These are phyloP conservation scores for Trematomus bernacchii DNA, from an alignment of 2,797 vertebrate genomes.

Conservation along the genomic window DNA sequence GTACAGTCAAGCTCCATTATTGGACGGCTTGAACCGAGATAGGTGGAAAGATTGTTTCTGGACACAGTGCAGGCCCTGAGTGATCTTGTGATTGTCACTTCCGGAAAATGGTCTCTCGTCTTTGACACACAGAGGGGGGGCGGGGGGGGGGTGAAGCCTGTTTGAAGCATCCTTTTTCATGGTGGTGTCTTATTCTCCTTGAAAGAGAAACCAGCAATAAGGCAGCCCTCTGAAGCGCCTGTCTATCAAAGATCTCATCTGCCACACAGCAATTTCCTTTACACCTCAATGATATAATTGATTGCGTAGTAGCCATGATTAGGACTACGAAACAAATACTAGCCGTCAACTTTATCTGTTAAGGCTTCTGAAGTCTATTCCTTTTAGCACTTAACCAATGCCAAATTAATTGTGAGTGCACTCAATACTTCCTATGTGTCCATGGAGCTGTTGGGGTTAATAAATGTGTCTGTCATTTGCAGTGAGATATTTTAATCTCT, in stretches of 20 bases:
- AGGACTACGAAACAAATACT: constrained; percentile 2
- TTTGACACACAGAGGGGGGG: constrained; percentile 28
- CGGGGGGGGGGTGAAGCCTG: neutral
- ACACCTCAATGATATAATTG: constrained; percentile 1
- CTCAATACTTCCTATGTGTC: constrained; percentile 29
- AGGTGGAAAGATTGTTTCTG: constrained; percentile 38
- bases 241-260: constrained; percentile 42
- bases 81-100: constrained; percentile 58
- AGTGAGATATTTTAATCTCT: constrained; percentile 41
- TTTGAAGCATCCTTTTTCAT: constrained; percentile 40
- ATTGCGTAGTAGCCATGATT: neutral
- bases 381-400: constrained; percentile 15
- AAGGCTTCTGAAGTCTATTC: constrained; percentile 9
- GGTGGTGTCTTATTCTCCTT: constrained; percentile 39
- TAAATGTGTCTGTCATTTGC: constrained; percentile 41
- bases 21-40: constrained; percentile 35
- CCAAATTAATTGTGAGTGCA: neutral
- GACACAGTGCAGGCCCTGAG: constrained; percentile 20
- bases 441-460: constrained; percentile 29
- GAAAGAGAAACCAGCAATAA: constrained; percentile 57
- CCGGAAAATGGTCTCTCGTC: constrained; percentile 51
- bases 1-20: constrained; percentile 49
- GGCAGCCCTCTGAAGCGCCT: constrained; percentile 18
- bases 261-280: constrained; percentile 12
- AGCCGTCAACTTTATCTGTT: constrained; percentile 10